Base-by-base conservation (phyloP, 2,888 invertebrate genomes). In the Amphipyra berbera region DNA sequence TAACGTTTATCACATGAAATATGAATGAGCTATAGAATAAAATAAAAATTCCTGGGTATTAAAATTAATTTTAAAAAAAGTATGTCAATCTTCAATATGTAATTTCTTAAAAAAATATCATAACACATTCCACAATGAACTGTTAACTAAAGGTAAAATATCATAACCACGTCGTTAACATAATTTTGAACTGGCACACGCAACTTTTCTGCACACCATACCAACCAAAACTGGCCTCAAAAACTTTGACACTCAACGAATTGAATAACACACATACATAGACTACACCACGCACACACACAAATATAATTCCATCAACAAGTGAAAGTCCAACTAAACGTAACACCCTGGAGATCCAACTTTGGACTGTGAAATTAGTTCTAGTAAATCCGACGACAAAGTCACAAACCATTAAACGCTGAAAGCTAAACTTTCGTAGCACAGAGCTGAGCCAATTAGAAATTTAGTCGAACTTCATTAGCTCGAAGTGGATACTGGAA, bases 361-460 rank as follows among this genome's bases (percentile, higher is more conserved):
- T 82, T 78, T 63, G 55, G 64, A 73, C 78, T 65, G 63, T 68
- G 76, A 83, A 82, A 85, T 88, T 84, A 85, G 83, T 82, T 80
- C 70, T 78, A 82, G 82, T 82, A 80, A 86, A 87, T 84, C 83
- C 74, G 71, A 61, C 80, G 83, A 84, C 86, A 82, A 81, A 86
- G 83, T 86, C 83, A 78, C 86, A 82, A 85, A 83, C 88, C 85
- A 87, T 87, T 87, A 85, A 82, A 80, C 83, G 79, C 61, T 83
- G 78, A 85, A 83, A 84, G 83, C 82, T 73, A 76, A 87, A 86
- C 84, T 87, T 88, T 84, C 80, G 76, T 79, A 82, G 81, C 76
- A 73, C 78, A 77, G 80, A 78, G 76, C 79, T 69, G 73, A 82
- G 82, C 82, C 86, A 87, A 87, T 88, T 85, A 87, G 80, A 81